phyloP scores from a whole-genome alignment of 2,113 vertebrate species.

The Patagioenas fasciata region DNA sequence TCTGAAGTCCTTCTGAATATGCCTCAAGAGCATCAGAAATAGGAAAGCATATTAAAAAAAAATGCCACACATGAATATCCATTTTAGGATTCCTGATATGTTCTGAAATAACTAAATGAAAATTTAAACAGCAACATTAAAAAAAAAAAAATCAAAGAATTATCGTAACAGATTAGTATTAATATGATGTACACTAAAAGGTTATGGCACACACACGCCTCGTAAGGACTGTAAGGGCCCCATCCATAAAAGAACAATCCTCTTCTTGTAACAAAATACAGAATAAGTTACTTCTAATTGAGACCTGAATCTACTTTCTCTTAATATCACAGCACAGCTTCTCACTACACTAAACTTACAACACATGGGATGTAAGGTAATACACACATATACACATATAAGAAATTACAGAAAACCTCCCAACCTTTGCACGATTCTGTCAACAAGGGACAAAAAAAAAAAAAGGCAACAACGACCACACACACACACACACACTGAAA shows the following conservation, averaged over 20 bases:
- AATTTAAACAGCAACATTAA: not conserved
- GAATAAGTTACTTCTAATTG: not conserved
- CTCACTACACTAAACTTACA: not conserved
- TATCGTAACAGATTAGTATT: not conserved
- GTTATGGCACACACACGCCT: not conserved
- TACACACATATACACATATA: not conserved
- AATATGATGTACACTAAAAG: not conserved
- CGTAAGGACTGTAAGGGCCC: not conserved
- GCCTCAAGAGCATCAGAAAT: conserved; percentile 22
- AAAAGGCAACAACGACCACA: not conserved
- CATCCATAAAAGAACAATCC: not conserved
- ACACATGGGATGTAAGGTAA: not conserved
- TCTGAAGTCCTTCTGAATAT: conserved; percentile 51
- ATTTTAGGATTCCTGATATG: not conserved
- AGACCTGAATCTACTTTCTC: not conserved
- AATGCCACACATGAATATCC: not conserved
- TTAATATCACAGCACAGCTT: not conserved
- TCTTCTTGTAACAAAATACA: not conserved
- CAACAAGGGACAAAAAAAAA: not conserved
- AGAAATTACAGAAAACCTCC: not conserved
- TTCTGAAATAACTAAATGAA: not conserved
- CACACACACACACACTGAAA: not conserved
- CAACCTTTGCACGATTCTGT: not conserved
- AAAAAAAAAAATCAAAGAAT: not conserved
- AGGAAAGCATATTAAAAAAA: not conserved